Evolutionary conservation across 2,797 vertebrate species (phyloP).

Genomic region (Sternotherus odoratus): DNA sequence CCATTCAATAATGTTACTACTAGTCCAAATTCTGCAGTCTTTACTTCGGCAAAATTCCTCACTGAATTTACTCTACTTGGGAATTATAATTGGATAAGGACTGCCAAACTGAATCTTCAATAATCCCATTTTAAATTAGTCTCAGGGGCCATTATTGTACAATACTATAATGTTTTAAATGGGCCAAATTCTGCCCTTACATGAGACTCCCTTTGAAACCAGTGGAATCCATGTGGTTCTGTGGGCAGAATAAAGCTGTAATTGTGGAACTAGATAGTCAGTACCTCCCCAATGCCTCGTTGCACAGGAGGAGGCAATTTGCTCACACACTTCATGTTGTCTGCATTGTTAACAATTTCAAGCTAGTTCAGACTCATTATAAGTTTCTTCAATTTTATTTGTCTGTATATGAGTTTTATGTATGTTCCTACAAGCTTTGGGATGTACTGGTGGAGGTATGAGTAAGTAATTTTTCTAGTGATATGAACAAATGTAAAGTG

Average conservation of each 20-base stretch:
- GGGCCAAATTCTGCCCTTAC: not conserved
- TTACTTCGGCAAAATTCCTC: not conserved
- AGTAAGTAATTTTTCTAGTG: not conserved
- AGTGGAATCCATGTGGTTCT: not conserved
- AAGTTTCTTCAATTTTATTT: not conserved
- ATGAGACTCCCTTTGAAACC: accelerated
- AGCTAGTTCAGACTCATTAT: not conserved
- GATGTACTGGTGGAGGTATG: not conserved
- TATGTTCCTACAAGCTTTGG: not conserved
- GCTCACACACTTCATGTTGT: accelerated
- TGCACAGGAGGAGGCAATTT: not conserved
- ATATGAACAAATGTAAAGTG: not conserved
- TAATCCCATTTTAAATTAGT: accelerated
- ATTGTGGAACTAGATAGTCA: not conserved
- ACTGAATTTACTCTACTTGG: not conserved
- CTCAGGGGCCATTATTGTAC: not conserved
- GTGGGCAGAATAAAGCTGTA: not conserved
- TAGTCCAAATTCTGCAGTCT: not conserved
- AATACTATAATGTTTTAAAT: not conserved
- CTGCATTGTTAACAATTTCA: not conserved
- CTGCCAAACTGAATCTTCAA: not conserved
- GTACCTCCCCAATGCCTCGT: not conserved
- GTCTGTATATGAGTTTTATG: not conserved
- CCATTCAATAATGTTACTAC: not conserved
- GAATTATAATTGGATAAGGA: not conserved